Percentiles rank a stretch among this genome's conserved stretches.
Conservation (phyloP, 2,888 invertebrate species). For the Coronaproctus castanopsis region DNA sequence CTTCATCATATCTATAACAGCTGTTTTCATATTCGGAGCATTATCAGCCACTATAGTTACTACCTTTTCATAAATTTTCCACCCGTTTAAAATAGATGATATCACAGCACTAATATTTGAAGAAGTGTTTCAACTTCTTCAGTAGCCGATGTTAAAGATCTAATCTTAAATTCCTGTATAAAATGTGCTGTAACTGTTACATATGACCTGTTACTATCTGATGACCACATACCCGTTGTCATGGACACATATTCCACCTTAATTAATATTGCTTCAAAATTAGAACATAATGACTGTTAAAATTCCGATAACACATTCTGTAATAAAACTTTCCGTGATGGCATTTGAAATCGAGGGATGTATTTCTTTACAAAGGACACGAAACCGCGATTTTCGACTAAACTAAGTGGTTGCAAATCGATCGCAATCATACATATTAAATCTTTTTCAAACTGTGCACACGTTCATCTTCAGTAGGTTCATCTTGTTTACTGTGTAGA, state of each 20-base stretch:
- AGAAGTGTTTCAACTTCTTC: background rate
- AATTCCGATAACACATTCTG: background rate
- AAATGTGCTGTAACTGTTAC: background rate
- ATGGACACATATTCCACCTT: background rate
- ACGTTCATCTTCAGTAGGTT: background rate
- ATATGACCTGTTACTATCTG: background rate
- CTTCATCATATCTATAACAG: background rate
- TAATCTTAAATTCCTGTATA: too few species aligned
- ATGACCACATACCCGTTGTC: background rate
- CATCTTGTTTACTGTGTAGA: background rate
- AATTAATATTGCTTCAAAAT: background rate
- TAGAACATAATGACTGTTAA: background rate
- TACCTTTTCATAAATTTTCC: background rate
- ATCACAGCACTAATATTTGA: background rate
- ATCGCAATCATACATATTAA: background rate
- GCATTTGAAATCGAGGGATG: too few species aligned
- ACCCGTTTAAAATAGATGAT: background rate
- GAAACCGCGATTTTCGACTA: background rate
- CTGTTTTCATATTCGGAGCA: background rate
- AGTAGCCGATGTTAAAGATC: background rate
- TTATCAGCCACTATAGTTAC: background rate
- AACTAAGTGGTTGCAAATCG: background rate
- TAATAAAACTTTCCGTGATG: background rate
- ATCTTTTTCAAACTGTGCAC: background rate
- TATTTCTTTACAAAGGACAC: background rate